Evolutionary conservation across 2,113 vertebrate species (phyloP), one percentile per base, ranked within the genome.

Genomic region (Phaethon lepturus): DNA sequence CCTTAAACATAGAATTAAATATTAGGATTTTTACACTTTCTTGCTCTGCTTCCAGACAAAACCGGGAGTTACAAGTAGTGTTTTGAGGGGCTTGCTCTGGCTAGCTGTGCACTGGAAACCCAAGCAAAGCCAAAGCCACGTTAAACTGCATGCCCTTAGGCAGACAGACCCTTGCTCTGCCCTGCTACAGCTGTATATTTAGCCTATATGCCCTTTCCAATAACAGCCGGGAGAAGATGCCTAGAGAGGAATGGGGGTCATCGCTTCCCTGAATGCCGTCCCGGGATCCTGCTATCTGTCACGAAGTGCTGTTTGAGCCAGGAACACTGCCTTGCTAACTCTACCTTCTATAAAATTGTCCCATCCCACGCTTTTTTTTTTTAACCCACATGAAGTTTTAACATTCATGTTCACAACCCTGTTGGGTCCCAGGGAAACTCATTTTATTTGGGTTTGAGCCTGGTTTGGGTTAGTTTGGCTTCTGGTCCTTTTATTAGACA

Each of bases 101-200:
- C 73, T 83, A 83, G 35, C 79, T 80, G 8, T 0, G 0, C 19
- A 3, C 40, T 86, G 82, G 66, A 85, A 87, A 58, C 31, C 7
- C 33, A 8, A 66, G 25, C 12, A 38, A 81, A 81, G 64, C 52
- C 73, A 50, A 38, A 82, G 53, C 23, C 18, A 11, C 1, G 1
- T 58, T 88, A 24, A 68, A 19, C 55, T 23, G 42, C 38, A 0
- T 58, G 73, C 58, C 90, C 85, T 66, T 42, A 45, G 75, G 88
- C 47, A 47, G 22, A 5, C 53, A 40, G 71, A 18, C 83, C 79
- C 89, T 86, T 64, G 75, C 86, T 76, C 86, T 90, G 75, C 88
- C 94, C 91, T 42, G 38, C 63, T 91, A 33, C 68, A 45, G 93
- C 75, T 88, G 72, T 92, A 92, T 94, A 94, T 97, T 96, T 97